Evolutionary conservation across 2,888 invertebrate genomes (phyloP).

Genomic region (Lasioglossum lativentre): DNA sequence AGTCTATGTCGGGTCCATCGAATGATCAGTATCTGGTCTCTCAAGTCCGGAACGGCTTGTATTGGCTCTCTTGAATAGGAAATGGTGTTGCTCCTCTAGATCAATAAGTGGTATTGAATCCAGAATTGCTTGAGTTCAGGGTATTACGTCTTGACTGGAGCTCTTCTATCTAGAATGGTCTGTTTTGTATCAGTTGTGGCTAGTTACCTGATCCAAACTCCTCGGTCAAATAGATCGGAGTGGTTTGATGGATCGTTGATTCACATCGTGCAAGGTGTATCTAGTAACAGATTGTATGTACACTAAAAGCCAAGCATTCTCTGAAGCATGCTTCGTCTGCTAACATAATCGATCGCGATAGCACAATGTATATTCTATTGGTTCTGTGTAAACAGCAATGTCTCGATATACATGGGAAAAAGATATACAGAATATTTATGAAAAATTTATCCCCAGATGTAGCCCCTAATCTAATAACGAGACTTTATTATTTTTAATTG

Average conservation of each 20-base stretch:
- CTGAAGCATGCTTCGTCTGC: no score
- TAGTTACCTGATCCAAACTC: not conserved
- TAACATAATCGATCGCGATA: not conserved
- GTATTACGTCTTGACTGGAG: not conserved
- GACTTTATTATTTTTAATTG: no score
- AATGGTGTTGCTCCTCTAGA: not conserved
- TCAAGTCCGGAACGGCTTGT: not conserved
- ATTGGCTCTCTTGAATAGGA: constrained; percentile 4
- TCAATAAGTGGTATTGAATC: not conserved
- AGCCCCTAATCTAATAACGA: no score
- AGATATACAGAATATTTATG: no score
- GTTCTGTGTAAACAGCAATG: not conserved
- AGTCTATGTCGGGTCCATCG: not conserved
- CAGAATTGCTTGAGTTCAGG: not conserved
- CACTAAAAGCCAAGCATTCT: no score
- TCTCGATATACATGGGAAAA: no score
- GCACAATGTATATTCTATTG: not conserved
- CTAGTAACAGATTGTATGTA: no score
- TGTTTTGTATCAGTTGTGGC: not conserved
- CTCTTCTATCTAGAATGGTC: not conserved
- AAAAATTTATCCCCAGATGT: no score
- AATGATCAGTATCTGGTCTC: not conserved
- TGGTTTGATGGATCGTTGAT: not conserved
- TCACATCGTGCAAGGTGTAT: not conserved
- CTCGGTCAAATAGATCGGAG: not conserved